These are phyloP conservation scores for Drosophila triauraria DNA, from an alignment of 1,140 invertebrate species.

Conservation along the genomic window DNA sequence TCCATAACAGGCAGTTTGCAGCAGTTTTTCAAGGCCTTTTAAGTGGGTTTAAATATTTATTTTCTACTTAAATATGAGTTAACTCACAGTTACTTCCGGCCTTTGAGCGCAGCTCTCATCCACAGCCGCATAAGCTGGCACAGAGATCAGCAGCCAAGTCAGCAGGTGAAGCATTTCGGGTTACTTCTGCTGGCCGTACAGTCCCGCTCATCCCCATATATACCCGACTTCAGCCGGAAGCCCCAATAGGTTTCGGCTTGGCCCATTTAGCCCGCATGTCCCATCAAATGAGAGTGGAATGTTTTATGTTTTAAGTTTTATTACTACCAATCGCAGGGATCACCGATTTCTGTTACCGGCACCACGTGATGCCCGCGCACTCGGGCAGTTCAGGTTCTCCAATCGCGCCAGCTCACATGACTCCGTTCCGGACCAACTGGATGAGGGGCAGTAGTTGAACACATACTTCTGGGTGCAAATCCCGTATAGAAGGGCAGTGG, in stretches of 20 bases:
- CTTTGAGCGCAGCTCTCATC: slow-evolving; percentile 22
- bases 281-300: background rate
- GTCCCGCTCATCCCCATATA: slow-evolving; percentile 10
- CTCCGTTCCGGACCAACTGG: slow-evolving; percentile 45
- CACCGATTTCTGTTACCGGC: background rate
- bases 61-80: too few species aligned
- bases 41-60: too few species aligned
- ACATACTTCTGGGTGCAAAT: slow-evolving; percentile 42
- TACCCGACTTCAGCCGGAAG: slow-evolving; percentile 21
- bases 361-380: slow-evolving; percentile 19
- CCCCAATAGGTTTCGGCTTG: slow-evolving; percentile 13
- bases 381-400: slow-evolving; percentile 45
- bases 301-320: slow-evolving; percentile 13
- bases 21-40: slow-evolving; percentile 43
- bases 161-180: slow-evolving; percentile 24
- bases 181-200: slow-evolving; percentile 1
- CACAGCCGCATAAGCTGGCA: slow-evolving; percentile 3
- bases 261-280: slow-evolving; percentile 15
- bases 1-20: slow-evolving; percentile 32
- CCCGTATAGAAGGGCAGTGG: slow-evolving; percentile 17
- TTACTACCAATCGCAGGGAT: slow-evolving; percentile 1
- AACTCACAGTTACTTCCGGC: slow-evolving; percentile 41
- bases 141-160: slow-evolving; percentile 4
- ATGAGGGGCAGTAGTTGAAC: slow-evolving; percentile 50
- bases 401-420: slow-evolving; percentile 42